Evolutionary conservation across 2,797 vertebrate species (phyloP).

Genomic region (Chrysocyon brachyurus): DNA sequence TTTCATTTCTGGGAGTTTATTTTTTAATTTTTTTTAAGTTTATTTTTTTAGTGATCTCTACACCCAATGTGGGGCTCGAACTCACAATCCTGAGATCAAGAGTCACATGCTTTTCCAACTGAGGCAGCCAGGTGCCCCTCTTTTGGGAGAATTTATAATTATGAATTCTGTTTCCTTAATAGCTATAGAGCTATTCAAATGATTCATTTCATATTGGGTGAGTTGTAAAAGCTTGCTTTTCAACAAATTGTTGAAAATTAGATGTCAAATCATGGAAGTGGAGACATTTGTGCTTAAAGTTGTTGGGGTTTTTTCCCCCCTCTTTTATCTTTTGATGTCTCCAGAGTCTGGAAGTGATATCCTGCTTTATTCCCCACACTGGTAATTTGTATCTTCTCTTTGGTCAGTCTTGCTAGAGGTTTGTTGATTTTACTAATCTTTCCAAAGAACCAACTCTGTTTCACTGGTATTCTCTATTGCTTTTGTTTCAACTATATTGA

Average conservation of each 20-base stretch:
- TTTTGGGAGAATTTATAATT: not conserved
- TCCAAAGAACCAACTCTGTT: not conserved
- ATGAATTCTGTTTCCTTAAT: not conserved
- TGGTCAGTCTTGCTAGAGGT: not conserved
- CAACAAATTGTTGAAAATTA: not conserved
- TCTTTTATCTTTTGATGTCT: not conserved
- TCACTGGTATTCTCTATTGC: not conserved
- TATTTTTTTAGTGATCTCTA: not conserved
- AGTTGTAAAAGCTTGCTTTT: not conserved
- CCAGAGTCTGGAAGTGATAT: not conserved
- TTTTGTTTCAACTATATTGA: not conserved
- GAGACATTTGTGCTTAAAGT: not conserved
- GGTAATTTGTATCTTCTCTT: not conserved
- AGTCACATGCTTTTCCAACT: not conserved
- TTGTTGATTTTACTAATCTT: not conserved
- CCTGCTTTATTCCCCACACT: not conserved
- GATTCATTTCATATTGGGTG: not conserved
- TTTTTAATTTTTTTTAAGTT: not conserved
- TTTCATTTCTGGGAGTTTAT: not conserved
- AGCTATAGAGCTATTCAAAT: not conserved
- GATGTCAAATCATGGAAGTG: not conserved
- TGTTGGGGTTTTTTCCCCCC: not conserved
- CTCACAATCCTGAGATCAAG: not conserved
- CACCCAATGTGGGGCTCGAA: not conserved
- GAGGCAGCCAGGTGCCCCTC: not conserved